Conservation (phyloP, 2,888 invertebrate species). For the Conistra vaccinii region DNA sequence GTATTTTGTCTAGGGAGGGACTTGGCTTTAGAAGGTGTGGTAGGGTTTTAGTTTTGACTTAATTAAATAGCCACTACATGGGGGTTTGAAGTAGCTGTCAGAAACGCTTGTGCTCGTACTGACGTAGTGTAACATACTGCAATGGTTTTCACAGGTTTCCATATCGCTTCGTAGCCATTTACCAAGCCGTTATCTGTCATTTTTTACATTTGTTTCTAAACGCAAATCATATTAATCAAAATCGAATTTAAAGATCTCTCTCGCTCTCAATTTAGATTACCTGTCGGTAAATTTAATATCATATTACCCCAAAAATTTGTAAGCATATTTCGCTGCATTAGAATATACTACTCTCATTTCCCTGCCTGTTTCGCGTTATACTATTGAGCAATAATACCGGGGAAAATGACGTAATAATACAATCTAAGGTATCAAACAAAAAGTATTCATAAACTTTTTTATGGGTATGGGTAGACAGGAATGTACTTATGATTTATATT, state of each 20-base stretch:
- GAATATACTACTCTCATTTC: no score
- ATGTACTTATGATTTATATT: conserved; percentile 26
- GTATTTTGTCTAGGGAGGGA: not conserved
- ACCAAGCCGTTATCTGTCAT: no score
- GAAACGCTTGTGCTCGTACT: no score
- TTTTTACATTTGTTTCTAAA: not conserved
- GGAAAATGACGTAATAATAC: conserved; percentile 23
- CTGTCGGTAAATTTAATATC: not conserved
- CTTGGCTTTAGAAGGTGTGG: not conserved
- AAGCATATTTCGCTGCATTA: no score
- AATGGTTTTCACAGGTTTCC: not conserved
- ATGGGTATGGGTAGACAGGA: not conserved
- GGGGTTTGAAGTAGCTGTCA: not conserved
- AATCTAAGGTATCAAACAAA: conserved; percentile 11
- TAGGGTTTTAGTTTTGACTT: not conserved
- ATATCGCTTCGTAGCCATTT: not conserved
- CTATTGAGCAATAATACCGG: conserved; percentile 14
- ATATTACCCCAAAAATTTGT: no score
- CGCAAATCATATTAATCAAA: not conserved
- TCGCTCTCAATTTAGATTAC: not conserved
- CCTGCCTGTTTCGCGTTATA: not conserved
- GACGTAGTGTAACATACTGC: not conserved
- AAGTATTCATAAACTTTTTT: conserved; percentile 28
- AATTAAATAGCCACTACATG: not conserved
- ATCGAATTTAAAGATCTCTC: not conserved